phyloP scores from a whole-genome alignment of 1,140 invertebrate genomes.

The Ceratina calcarata region DNA sequence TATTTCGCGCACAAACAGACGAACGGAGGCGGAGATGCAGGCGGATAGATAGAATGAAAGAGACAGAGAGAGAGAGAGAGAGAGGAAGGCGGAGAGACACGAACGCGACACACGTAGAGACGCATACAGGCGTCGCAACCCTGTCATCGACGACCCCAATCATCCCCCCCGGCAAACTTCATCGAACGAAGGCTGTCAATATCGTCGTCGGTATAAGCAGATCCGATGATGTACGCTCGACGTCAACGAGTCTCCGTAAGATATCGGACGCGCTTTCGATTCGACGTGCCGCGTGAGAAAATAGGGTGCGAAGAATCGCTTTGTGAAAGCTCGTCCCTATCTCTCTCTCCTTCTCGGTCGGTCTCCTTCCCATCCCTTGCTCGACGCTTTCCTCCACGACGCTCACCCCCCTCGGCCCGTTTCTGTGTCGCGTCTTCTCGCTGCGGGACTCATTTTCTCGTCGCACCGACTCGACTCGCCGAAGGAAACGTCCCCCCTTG shows the following conservation, averaged over 20 bases:
- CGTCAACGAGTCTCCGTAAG: constrained; percentile 66
- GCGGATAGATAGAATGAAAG: constrained; percentile 28
- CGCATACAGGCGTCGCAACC: constrained; percentile 34
- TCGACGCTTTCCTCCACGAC: constrained; percentile 22
- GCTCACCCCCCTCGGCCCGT: not conserved
- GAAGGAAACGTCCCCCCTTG: not conserved
- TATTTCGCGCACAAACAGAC: constrained; percentile 52
- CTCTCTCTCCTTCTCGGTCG: constrained; percentile 48
- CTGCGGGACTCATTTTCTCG: constrained; percentile 41
- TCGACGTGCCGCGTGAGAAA: constrained; percentile 66
- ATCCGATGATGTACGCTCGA: constrained; percentile 65
- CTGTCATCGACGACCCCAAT: constrained; percentile 72
- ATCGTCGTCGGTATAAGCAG: constrained; percentile 64
- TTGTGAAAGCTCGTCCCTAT: constrained; percentile 54
- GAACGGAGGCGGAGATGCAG: constrained; percentile 41
- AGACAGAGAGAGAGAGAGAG: not conserved
- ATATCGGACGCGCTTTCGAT: constrained; percentile 66
- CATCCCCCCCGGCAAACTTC: constrained; percentile 64
- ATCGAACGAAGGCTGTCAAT: constrained; percentile 72
- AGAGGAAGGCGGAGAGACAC: not conserved
- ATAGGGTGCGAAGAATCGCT: constrained; percentile 67
- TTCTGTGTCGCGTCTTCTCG: constrained; percentile 16
- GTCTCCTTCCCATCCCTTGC: constrained; percentile 15
- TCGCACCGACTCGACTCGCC: not conserved
- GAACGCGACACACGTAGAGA: constrained; percentile 20